Percentiles rank a stretch among this genome's conserved stretches.
Conservation (phyloP, 2,113 vertebrate species). For the Scophthalmus maximus region DNA sequence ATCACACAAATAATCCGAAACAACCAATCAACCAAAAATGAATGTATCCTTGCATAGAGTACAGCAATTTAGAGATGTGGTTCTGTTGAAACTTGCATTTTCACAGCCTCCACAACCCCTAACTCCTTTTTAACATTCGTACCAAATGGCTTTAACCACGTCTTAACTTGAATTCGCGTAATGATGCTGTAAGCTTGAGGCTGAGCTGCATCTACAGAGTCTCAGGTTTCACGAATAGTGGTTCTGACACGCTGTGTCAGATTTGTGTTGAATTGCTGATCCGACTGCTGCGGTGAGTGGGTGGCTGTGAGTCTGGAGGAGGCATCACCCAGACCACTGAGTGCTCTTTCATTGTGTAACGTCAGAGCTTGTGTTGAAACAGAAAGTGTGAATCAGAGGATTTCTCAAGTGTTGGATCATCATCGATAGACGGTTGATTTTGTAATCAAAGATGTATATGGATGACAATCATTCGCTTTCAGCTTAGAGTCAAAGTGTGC, state of each 20-base stretch:
- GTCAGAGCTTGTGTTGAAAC: conserved; percentile 6
- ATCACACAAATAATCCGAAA: neutral
- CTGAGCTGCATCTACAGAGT: no score
- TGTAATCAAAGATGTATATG: no score
- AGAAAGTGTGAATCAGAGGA: no score
- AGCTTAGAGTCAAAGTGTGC: no score
- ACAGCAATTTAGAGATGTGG: no score
- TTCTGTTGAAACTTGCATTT: no score
- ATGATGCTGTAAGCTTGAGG: neutral
- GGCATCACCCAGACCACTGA: conserved; percentile 10
- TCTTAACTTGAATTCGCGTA: neutral
- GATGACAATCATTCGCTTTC: no score
- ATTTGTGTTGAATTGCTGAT: conserved; percentile 19
- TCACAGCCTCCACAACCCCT: neutral
- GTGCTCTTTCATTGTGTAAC: conserved; percentile 20
- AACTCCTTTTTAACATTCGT: neutral
- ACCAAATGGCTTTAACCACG: neutral
- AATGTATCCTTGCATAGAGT: no score
- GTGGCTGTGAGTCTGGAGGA: conserved; percentile 22
- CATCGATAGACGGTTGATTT: no score
- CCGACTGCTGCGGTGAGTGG: conserved; percentile 24
- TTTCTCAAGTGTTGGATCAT: no score
- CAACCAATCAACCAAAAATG: no score
- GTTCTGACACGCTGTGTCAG: conserved; percentile 5
- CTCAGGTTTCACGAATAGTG: neutral